Evolutionary conservation across 1,140 invertebrate species (phyloP), one percentile per base, ranked within the genome.

Genomic region (Diuraphis noxia): DNA sequence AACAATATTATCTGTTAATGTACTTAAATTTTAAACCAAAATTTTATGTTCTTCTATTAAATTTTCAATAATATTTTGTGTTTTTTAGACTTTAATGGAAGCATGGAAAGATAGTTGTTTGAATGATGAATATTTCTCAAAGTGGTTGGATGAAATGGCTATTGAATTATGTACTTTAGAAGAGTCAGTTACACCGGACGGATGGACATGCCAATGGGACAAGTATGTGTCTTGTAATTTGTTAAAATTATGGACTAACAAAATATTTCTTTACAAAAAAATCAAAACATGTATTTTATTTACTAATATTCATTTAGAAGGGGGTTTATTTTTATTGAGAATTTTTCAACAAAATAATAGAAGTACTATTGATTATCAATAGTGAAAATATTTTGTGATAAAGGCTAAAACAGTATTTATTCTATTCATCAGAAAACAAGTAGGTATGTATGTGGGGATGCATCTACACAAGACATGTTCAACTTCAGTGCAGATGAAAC

Each of bases 171-270:
- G 94, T 93, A 94, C 95, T 92, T 94, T 95, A 91, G 95, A 96
- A 93, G 94, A 95, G 93, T 95, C 95, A 63, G 96, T 95, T 21
- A 95, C 95, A n/a, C 96, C 96, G 21, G 93, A 94, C 43, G 96
- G 96, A 92, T 97, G 96, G 96, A 94, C 95, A 88, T 96, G 96
- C 93, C 95, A 96, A 92, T 97, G 96, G 96, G 95, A 96, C 95
- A 96, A 96, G 96, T 97, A 96, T 94, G 95, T 91, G n/a, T 25
- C 5, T 25, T 81, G 13, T 82, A 81, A 81, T 90, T 72, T 77
- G 56, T 90, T 90, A 30, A 90, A 1, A 90, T 79, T 90, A 79
- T 46, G 19, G 21, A 89, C 36, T 88, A 89, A 90, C 40, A 90
- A 79, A 90, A 77, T 90, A n/a, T 49, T 90, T 79, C 21, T 34